Evolutionary conservation across 2,113 vertebrate species (phyloP).

Genomic region (Blennius ocellaris): DNA sequence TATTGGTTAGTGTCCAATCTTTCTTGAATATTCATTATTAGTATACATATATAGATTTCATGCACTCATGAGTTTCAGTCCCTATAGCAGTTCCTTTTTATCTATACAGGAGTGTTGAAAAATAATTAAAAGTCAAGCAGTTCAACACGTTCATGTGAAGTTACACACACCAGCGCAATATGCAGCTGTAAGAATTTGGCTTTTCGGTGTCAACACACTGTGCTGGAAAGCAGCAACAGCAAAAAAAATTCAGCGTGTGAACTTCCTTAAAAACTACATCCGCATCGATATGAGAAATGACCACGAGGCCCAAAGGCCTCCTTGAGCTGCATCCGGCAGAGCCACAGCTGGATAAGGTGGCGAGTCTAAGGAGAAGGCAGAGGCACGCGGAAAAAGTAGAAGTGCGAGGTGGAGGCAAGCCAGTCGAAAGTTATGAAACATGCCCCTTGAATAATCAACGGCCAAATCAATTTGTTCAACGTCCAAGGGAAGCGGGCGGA

Average conservation of each 20-base stretch:
- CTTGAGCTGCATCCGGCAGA: constrained; percentile 34
- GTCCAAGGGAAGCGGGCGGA: constrained; percentile 63
- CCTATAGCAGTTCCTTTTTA: constrained; percentile 44
- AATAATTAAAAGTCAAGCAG: constrained; percentile 39
- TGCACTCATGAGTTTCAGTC: constrained; percentile 53
- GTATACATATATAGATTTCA: constrained; percentile 61
- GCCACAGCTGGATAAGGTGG: constrained; percentile 49
- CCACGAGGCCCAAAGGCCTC: constrained; percentile 44
- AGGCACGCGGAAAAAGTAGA: constrained; percentile 17
- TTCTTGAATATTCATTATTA: constrained; percentile 71
- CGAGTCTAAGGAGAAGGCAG: constrained; percentile 35
- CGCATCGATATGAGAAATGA: constrained; percentile 37
- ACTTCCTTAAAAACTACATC: constrained; percentile 22
- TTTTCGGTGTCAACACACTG: neutral
- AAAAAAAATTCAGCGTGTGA: constrained; percentile 19
- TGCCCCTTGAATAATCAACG: constrained; percentile 70
- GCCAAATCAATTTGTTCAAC: constrained; percentile 74
- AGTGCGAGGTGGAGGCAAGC: constrained; percentile 48
- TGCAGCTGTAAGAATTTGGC: constrained; percentile 3
- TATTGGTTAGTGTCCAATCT: constrained; percentile 62
- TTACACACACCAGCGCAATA: constrained; percentile 16
- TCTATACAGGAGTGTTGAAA: constrained; percentile 33
- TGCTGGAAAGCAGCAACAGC: constrained; percentile 2
- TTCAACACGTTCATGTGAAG: constrained; percentile 40
- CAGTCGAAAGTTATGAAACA: constrained; percentile 67